Evolutionary conservation across 1,140 invertebrate species (phyloP).

Genomic region (Augochlora pura): DNA sequence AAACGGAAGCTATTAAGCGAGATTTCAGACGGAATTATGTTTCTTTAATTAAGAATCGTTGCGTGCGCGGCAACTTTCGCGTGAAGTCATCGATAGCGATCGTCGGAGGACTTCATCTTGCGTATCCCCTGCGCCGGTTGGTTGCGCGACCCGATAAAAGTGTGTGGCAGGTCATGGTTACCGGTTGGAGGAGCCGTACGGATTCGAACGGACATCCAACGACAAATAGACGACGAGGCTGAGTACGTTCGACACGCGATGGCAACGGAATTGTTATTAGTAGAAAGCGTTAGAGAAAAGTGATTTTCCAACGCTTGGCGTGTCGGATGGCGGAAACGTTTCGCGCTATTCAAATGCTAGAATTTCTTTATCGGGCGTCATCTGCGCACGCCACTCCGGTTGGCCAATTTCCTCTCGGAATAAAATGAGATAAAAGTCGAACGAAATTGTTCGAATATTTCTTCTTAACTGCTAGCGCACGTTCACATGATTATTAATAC

Average conservation of each 20-base stretch:
- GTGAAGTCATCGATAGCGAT: slow-evolving; percentile 30
- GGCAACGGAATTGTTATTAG: slow-evolving; percentile 73
- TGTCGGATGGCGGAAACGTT: slow-evolving; percentile 57
- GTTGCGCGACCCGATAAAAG: slow-evolving; percentile 5
- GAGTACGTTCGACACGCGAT: slow-evolving; percentile 43
- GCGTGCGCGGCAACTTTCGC: neutral
- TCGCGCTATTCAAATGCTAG: slow-evolving; percentile 54
- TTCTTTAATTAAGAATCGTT: slow-evolving; percentile 34
- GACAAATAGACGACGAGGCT: slow-evolving; percentile 10
- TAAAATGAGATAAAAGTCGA: too few relatives aligned
- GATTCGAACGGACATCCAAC: slow-evolving; percentile 30
- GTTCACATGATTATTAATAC: too few relatives aligned
- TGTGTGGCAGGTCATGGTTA: slow-evolving; percentile 54
- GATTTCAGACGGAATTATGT: neutral
- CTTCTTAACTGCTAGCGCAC: too few relatives aligned
- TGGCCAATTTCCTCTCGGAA: too few relatives aligned
- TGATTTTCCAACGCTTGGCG: slow-evolving; percentile 48
- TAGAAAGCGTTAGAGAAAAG: slow-evolving; percentile 73
- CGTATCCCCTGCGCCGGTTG: slow-evolving; percentile 31
- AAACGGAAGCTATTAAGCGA: slow-evolving; percentile 4
- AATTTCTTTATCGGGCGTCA: slow-evolving; percentile 14
- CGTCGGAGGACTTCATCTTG: slow-evolving; percentile 22
- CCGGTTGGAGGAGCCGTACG: slow-evolving; percentile 19
- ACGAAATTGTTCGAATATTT: too few relatives aligned
- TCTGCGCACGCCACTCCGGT: too few relatives aligned